Evolutionary conservation across 2,113 vertebrate species (phyloP).

Genomic region (Meles meles): DNA sequence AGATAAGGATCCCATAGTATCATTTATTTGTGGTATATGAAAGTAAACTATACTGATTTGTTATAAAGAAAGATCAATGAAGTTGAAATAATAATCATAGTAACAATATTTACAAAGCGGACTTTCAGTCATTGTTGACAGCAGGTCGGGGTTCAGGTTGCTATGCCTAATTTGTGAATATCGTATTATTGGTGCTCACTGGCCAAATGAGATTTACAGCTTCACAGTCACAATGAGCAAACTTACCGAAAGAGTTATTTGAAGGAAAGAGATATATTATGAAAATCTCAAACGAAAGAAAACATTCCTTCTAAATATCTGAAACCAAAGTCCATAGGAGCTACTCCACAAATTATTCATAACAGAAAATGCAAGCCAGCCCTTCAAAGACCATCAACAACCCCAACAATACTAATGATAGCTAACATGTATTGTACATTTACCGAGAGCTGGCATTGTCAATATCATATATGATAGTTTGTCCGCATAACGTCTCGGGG

Average conservation of each 20-base stretch:
- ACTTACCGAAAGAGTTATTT: neutral
- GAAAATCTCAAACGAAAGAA: slow-evolving; percentile 41
- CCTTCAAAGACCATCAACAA: slow-evolving; percentile 45
- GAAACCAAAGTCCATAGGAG: slow-evolving; percentile 23
- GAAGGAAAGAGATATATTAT: neutral
- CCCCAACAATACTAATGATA: neutral
- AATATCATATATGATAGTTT: neutral
- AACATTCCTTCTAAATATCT: slow-evolving; percentile 6
- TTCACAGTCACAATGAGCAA: neutral
- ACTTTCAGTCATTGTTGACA: neutral
- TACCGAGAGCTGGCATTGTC: neutral
- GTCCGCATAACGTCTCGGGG: neutral
- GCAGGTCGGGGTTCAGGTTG: neutral
- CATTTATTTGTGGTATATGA: neutral
- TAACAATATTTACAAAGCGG: neutral
- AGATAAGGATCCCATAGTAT: neutral
- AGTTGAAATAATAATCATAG: neutral
- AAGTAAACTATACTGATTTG: neutral
- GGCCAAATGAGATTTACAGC: neutral
- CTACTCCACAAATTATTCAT: slow-evolving; percentile 37
- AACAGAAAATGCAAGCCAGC: slow-evolving; percentile 60
- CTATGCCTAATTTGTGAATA: neutral
- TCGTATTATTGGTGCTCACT: neutral
- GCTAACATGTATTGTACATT: neutral
- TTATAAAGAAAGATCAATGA: neutral